Evolutionary conservation across 2,113 vertebrate genomes (phyloP), one percentile per base, ranked within the genome.

Genomic region (Tenrec ecaudatus): DNA sequence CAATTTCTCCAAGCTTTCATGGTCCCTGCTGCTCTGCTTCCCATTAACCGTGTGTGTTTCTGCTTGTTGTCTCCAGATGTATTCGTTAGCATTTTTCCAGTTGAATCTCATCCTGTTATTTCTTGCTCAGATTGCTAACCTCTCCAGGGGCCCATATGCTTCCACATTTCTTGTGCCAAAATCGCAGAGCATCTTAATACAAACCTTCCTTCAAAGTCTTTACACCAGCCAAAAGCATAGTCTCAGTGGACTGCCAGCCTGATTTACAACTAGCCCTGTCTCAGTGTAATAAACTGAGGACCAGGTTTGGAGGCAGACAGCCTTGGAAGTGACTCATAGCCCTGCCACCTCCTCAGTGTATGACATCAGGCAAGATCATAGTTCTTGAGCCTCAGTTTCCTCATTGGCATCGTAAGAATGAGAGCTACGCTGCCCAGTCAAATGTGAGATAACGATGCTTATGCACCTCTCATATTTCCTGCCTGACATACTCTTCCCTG

Each of bases 51-150:
- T 80, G 91, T 82, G 80, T 73, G 95, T 91, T 97, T 95, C 96
- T 6, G 29, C 95, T 94, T 94, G 92, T 95, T 94, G 90, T 95
- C 94, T 97, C 96, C 96, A 97, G 96, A 97, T 97, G 96, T 97
- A 96, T 95, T 95, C 93, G 90, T 96, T 96, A 97, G 96, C 94
- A 96, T 96, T 97, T 97, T 96, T 97, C 96, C 95, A 96, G 96
- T 96, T 97, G 96, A 97, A 96, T 95, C 93, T 95, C 94, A 96
- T 95, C 94, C 92, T 96, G 96, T 93, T 97, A 94, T 96, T 96
- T 97, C 93, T 97, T 95, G 94, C 96, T 97, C 79, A 95, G 88
- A 94, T 95, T 81, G 95, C 95, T 97, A 95, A 96, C 96, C 94
- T 97, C 96, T 97, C 96, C 93, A 86, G 95, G 93, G 96, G 92